phyloP scores from a whole-genome alignment of 2,888 invertebrate genomes.

The Trypoxylon attenuatum region DNA sequence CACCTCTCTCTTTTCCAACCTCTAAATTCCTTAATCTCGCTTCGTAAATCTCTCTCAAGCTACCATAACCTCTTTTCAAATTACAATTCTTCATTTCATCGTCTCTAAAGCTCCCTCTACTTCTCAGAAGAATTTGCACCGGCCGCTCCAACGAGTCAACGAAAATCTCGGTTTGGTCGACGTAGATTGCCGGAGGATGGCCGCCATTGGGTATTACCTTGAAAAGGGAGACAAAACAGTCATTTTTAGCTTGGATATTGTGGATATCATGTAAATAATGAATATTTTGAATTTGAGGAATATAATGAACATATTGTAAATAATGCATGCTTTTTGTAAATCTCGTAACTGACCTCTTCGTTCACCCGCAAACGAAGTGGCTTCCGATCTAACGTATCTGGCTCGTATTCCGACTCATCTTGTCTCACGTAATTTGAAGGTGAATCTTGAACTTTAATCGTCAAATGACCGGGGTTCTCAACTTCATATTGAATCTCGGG shows the following conservation, averaged over 20 bases:
- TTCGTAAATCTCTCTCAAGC: conserved; percentile 85
- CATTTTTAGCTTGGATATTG: no score
- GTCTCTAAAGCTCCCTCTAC: conserved; percentile 84
- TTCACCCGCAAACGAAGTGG: conserved; percentile 78
- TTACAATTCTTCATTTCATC: conserved; percentile 51
- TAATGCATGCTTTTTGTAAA: no score
- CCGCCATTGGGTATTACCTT: no score
- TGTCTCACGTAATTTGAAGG: conserved; percentile 85
- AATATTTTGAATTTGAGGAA: no score
- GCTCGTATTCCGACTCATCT: conserved; percentile 89
- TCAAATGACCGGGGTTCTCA: conserved; percentile 85
- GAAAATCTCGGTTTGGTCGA: conserved; percentile 74
- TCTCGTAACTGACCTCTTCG: conserved; percentile 69
- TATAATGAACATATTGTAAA: no score
- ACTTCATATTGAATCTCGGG: conserved; percentile 78
- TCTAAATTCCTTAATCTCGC: conserved; percentile 70
- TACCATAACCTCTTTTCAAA: conserved; percentile 78
- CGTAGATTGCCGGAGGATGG: no score
- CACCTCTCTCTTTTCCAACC: no score
- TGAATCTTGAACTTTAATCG: conserved; percentile 89
- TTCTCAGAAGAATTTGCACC: conserved; percentile 79
- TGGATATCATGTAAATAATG: no score
- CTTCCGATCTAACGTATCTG: conserved; percentile 89
- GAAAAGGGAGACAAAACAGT: no score
- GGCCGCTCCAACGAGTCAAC: conserved; percentile 78